Evolutionary conservation across 1,140 invertebrate genomes (phyloP).

Genomic region (Drosophila rufa): DNA sequence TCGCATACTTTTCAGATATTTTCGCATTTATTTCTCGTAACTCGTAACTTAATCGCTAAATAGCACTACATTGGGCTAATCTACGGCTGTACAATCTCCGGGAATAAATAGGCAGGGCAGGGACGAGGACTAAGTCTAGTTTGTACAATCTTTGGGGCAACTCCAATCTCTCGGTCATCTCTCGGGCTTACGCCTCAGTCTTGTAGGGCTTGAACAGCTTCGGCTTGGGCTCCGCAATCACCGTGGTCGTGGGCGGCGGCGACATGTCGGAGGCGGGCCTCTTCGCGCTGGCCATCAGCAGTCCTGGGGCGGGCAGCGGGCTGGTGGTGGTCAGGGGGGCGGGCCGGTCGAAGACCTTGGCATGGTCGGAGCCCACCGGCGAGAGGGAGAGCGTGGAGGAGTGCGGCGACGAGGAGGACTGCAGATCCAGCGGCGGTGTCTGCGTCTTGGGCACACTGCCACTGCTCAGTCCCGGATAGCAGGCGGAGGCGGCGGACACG

Average conservation of each 20-base stretch:
- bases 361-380: conserved; percentile 82
- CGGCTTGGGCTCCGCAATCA: conserved; percentile 85
- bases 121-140: conserved; percentile 54
- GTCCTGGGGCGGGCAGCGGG: conserved; percentile 64
- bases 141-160: conserved; percentile 65
- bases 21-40: conserved; percentile 43
- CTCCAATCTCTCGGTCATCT: too few species aligned
- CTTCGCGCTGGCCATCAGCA: conserved; percentile 73
- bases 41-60: conserved; percentile 25
- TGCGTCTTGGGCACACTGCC: conserved; percentile 68
- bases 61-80: conserved; percentile 35
- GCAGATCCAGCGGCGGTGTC: conserved; percentile 81
- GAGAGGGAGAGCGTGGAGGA: conserved; percentile 83
- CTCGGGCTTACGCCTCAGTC: conserved; percentile 86
- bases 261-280: conserved; percentile 69
- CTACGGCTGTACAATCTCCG: conserved; percentile 52
- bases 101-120: conserved; percentile 34
- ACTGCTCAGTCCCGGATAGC: conserved; percentile 31
- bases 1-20: conserved; percentile 25
- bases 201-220: conserved; percentile 91
- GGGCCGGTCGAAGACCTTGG: conserved; percentile 74
- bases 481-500: conserved; percentile 35
- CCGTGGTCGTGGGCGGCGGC: conserved; percentile 59
- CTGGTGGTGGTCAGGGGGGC: conserved; percentile 49
- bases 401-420: conserved; percentile 83